These are phyloP conservation scores for Channa maculata DNA, from an alignment of 2,113 vertebrate species.

Conservation along the genomic window DNA sequence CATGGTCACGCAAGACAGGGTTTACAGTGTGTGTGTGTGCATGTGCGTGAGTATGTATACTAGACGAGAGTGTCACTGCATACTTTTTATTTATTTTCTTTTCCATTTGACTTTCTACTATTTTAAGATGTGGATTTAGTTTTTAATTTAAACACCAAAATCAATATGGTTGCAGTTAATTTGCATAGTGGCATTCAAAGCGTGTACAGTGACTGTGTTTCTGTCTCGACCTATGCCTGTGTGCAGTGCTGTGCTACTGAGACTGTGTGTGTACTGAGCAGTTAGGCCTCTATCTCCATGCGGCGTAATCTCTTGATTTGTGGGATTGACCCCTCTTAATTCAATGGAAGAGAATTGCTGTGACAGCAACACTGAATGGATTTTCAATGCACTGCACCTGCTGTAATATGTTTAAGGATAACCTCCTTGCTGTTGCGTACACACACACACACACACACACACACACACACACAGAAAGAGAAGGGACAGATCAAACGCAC, in stretches of 20 bases:
- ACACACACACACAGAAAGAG: background rate
- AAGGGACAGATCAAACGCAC: conserved; percentile 33
- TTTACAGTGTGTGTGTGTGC: conserved; percentile 26
- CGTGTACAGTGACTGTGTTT: background rate
- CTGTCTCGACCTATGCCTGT: background rate
- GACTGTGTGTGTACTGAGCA: conserved; percentile 22
- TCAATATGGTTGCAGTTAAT: background rate
- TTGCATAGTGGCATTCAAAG: background rate
- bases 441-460: conserved; percentile 1
- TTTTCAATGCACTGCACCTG: conserved; percentile 80
- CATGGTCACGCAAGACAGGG: conserved; percentile 45
- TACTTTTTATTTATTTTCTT: too few relatives aligned
- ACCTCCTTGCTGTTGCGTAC: conserved; percentile 36
- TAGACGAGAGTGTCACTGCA: background rate
- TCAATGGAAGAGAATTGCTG: conserved; percentile 81
- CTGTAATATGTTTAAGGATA: conserved; percentile 78
- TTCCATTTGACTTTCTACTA: too few relatives aligned
- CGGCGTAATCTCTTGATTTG: conserved; percentile 80
- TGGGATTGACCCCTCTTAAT: conserved; percentile 82
- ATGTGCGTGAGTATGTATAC: conserved; percentile 10
- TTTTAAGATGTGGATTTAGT: background rate
- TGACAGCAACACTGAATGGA: conserved; percentile 80
- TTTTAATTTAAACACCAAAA: background rate
- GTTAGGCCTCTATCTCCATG: conserved; percentile 62
- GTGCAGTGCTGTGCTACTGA: background rate